A percentile compares a stretch with the other conserved stretches of the same genome.
These are phyloP conservation scores for Betta splendens DNA, from an alignment of 2,797 vertebrate species.

Conservation along the genomic window DNA sequence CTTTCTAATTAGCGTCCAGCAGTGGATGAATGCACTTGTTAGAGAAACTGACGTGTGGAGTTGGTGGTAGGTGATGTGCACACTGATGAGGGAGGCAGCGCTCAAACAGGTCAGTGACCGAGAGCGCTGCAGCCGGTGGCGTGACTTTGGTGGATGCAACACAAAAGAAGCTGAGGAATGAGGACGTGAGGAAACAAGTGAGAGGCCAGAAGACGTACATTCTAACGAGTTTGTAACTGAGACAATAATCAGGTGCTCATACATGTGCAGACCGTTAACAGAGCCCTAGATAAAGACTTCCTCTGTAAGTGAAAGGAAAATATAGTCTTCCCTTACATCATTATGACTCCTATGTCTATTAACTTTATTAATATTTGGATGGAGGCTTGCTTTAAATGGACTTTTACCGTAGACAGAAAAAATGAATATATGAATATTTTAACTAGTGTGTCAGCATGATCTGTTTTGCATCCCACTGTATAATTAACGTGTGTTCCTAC, in stretches of 20 bases:
- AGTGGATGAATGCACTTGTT: conserved; percentile 40
- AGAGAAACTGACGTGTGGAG: conserved; percentile 28
- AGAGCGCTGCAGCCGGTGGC: conserved; percentile 44
- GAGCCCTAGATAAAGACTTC: neutral
- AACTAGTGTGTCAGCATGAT: too few relatives aligned
- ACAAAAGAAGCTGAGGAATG: conserved; percentile 44
- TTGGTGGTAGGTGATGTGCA: conserved; percentile 43
- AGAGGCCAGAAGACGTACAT: neutral
- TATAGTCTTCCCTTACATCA: too few relatives aligned
- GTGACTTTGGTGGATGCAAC: conserved; percentile 55
- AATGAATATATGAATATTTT: too few relatives aligned
- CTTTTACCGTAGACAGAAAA: too few relatives aligned
- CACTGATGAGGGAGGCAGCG: conserved; percentile 55
- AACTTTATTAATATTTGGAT: too few relatives aligned
- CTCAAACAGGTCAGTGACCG: conserved; percentile 58
- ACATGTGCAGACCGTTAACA: too few relatives aligned
- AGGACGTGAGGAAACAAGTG: conserved; percentile 28
- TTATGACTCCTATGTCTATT: too few relatives aligned
- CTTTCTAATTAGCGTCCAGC: conserved; percentile 11
- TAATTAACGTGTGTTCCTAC: neutral
- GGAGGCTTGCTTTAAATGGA: too few relatives aligned
- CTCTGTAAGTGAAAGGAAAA: neutral
- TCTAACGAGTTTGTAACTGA: too few relatives aligned
- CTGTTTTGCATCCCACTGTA: neutral
- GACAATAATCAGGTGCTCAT: neutral